Conservation (phyloP, 1,140 invertebrate genomes). For the Caenorhabditis latens region DNA sequence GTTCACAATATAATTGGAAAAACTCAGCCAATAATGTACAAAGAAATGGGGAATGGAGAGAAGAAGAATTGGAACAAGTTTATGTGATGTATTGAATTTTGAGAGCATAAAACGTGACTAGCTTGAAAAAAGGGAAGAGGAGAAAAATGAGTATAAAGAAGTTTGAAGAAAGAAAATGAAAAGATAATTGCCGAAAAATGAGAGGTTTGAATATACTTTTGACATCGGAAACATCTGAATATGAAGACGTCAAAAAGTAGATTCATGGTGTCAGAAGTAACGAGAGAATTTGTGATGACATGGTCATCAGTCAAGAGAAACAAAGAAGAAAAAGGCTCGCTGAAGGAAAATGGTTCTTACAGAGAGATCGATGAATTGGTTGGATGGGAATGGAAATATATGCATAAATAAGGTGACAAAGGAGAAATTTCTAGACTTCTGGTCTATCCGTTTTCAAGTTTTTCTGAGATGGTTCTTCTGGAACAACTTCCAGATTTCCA, state of each 20-base stretch:
- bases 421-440: neutral
- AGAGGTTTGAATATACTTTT: no score
- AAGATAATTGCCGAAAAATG: neutral
- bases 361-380: slow-evolving; percentile 11
- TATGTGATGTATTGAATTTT: slow-evolving; percentile 20
- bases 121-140: slow-evolving; percentile 7
- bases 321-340: neutral
- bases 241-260: neutral
- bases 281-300: neutral
- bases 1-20: slow-evolving; percentile 3
- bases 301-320: slow-evolving; percentile 18
- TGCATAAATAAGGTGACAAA: slow-evolving; percentile 5
- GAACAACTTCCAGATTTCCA: slow-evolving; percentile 12
- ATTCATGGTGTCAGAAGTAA: neutral
- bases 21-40: neutral
- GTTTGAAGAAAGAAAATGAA: neutral
- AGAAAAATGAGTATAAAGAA: slow-evolving; percentile 8
- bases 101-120: slow-evolving; percentile 54
- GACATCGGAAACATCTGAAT: no score
- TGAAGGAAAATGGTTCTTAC: slow-evolving; percentile 24
- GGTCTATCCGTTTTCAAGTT: slow-evolving; percentile 43
- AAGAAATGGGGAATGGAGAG: neutral
- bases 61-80: slow-evolving; percentile 16
- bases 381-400: neutral
- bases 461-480: slow-evolving; percentile 28